phyloP scores from a whole-genome alignment of 1,140 invertebrate species.

The Leptinotarsa undecemlineata region DNA sequence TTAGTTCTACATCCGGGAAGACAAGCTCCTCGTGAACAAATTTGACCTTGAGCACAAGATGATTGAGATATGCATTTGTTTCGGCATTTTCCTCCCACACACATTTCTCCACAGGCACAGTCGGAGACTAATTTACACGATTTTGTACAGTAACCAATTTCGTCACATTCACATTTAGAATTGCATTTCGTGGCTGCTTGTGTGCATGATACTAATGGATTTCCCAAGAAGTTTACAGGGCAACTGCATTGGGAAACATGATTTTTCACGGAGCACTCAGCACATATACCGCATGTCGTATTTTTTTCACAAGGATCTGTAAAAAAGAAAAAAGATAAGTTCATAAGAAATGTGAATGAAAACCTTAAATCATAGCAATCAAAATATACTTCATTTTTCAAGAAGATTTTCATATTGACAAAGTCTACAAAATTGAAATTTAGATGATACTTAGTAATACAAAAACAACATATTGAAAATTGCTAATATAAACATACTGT shows the following conservation, averaged over 20 bases:
- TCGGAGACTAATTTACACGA: constrained; percentile 68
- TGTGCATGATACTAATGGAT: constrained; percentile 75
- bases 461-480: not conserved
- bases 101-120: constrained; percentile 77
- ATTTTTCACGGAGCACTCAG: constrained; percentile 78
- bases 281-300: constrained; percentile 76
- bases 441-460: not conserved
- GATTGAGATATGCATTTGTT: constrained; percentile 62
- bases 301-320: constrained; percentile 75
- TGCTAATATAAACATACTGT: too few species aligned
- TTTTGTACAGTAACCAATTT: constrained; percentile 74
- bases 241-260: constrained; percentile 85
- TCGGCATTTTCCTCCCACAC: constrained; percentile 65
- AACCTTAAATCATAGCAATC: too few species aligned
- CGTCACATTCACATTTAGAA: constrained; percentile 73
- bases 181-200: constrained; percentile 69
- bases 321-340: constrained; percentile 41
- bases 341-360: not conserved
- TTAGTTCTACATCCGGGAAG: constrained; percentile 76
- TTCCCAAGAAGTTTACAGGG: constrained; percentile 76
- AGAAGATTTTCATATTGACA: too few species aligned
- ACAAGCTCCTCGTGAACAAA: constrained; percentile 69
- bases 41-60: constrained; percentile 55
- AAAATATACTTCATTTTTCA: not conserved
- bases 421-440: not conserved